These are phyloP conservation scores for Tenthredo notha DNA, from an alignment of 2,888 invertebrate genomes.

Conservation along the genomic window DNA sequence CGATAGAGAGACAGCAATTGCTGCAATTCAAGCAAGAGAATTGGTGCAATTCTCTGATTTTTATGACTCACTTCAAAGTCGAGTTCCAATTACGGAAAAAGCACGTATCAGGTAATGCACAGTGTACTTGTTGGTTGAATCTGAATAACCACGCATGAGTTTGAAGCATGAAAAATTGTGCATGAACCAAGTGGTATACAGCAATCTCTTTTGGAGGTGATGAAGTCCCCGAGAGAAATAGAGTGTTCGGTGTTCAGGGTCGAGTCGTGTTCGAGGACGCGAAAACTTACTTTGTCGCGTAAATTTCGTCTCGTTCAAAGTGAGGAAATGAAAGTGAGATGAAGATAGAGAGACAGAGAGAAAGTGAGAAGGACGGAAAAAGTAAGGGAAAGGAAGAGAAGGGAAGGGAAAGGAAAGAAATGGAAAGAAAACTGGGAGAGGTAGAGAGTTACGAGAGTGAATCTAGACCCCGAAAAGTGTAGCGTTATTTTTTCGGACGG, in stretches of 20 bases:
- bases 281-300: slow-evolving; percentile 31
- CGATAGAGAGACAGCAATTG: not conserved
- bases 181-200: not conserved
- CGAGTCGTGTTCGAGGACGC: not conserved
- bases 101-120: not conserved
- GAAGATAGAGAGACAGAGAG: not conserved
- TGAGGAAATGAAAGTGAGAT: slow-evolving; percentile 49
- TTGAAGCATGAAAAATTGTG: slow-evolving; percentile 1
- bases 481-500: slow-evolving; percentile 59
- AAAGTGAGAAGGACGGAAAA: not conserved
- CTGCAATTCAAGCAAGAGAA: not conserved
- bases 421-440: slow-evolving; percentile 35
- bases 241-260: slow-evolving; percentile 28
- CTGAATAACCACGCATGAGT: not conserved
- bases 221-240: slow-evolving; percentile 18
- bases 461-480: slow-evolving; percentile 49
- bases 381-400: not conserved
- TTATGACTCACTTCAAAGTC: not conserved
- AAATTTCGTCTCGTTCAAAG: slow-evolving; percentile 14
- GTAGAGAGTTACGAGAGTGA: slow-evolving; percentile 52
- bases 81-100: not conserved
- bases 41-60: not conserved
- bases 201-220: slow-evolving; percentile 11
- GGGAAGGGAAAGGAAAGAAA: not conserved
- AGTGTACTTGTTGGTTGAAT: not conserved